Evolutionary conservation across 2,113 vertebrate species (phyloP).

Genomic region (Phalacrocorax carbo): DNA sequence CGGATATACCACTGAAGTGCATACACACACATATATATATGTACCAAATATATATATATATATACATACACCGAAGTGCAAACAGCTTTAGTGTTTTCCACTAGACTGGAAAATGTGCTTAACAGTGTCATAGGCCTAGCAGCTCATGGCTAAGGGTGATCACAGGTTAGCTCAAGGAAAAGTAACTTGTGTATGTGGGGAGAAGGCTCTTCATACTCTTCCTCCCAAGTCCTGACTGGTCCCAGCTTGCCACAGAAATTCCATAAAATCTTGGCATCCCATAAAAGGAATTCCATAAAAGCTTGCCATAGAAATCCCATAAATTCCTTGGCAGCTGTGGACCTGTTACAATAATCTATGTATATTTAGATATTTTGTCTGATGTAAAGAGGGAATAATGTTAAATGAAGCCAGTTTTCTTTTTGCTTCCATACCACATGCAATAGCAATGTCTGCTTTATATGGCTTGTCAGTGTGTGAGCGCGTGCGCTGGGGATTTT

Average conservation of each 20-base stretch:
- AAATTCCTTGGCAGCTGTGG: not conserved
- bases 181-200: rapidly evolving
- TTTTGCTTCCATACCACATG: not conserved
- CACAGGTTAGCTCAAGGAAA: rapidly evolving
- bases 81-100: not conserved
- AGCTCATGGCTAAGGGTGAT: not conserved
- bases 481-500: not conserved
- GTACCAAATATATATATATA: too few species aligned
- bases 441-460: not conserved
- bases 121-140: not conserved
- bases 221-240: not conserved
- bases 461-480: not conserved
- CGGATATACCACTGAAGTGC: too few species aligned
- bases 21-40: too few species aligned
- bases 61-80: not conserved
- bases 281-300: too few species aligned
- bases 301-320: not conserved
- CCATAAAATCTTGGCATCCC: too few species aligned
- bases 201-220: not conserved
- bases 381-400: not conserved
- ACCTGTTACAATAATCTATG: not conserved
- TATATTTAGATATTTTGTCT: not conserved
- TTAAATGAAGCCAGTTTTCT: not conserved
- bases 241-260: not conserved
- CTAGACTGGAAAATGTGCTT: not conserved